Evolutionary conservation across 1,140 invertebrate species (phyloP), one percentile per base, ranked within the genome.

Genomic region (Drosophila repletoides): DNA sequence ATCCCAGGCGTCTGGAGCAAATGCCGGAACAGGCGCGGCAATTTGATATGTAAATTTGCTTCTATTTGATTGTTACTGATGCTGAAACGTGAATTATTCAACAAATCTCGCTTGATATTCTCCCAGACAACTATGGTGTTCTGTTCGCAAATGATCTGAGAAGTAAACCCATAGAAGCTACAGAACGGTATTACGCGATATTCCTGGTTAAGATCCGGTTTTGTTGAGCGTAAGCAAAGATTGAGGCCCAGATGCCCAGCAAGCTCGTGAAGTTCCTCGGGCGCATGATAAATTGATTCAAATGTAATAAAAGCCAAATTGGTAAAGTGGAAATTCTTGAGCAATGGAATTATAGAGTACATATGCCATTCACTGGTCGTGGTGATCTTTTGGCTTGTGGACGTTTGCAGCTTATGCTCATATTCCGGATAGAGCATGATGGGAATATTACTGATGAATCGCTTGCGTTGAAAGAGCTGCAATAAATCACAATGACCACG

Each of bases 401-500:
- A 1, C 0, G 34, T 52, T 28, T 61, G 21, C 26, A 51, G 21
- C 0, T 36, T 38, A 3, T 4, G 33, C 2, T 49, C n/a, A 12
- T 68, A 74, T 3, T 56, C 22, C 14, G 87, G 81, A 45, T 89
- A 89, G 1, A 89, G 40, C 19, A 59, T 70, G 6, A 89, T 46
- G 0, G 56, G 64, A 1, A 76, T 41, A 34, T 55, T 73, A 59
- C 41, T 48, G 0, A 80, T 73, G 5, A 80, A 76, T 6, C 87
- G 81, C 0, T 72, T 72, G 2, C 36, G 38, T 26, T 76, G 72
- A 14, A 89, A 89, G 0, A 88, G 53, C 12, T 88, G 71, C 48
- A 89, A 5, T 4, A 89, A 17, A 72, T 89, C 87, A 19, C 88
- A 89, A 17, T 80, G 68, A 0, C 87, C 87, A 0, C 84, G 70